These are phyloP conservation scores for Sylvicola cinctus DNA, from an alignment of 2,888 invertebrate species.

Conservation along the genomic window DNA sequence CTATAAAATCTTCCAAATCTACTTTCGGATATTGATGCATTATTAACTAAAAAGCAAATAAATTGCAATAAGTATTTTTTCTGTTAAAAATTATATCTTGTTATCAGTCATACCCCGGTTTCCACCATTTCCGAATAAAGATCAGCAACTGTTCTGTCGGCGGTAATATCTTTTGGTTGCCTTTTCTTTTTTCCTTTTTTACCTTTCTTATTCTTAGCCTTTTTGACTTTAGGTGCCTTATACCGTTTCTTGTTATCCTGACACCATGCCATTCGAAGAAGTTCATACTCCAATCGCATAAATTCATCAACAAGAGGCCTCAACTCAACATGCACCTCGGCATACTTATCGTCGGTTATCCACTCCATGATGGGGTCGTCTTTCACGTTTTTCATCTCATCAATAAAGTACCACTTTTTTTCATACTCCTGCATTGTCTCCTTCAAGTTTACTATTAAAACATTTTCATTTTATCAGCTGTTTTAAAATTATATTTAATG, in stretches of 20 bases:
- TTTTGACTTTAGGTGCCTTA: conserved; percentile 12
- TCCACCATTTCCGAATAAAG: conserved; percentile 40
- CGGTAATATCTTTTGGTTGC: conserved; percentile 31
- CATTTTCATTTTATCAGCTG: no score
- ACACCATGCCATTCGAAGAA: conserved; percentile 24
- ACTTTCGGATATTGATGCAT: conserved; percentile 24
- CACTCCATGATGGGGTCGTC: conserved; percentile 18
- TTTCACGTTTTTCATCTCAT: conserved; percentile 19
- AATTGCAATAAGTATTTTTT: not conserved
- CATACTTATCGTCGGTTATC: conserved; percentile 26
- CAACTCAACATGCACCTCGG: conserved; percentile 31
- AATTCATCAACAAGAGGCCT: conserved; percentile 29
- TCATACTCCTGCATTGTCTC: conserved; percentile 14
- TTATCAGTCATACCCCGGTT: conserved; percentile 32
- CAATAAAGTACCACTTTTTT: conserved; percentile 18
- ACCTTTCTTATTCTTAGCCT: conserved; percentile 10
- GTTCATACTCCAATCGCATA: conserved; percentile 23
- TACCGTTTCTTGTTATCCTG: conserved; percentile 16
- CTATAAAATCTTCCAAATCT: conserved; percentile 36
- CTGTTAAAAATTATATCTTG: no score
- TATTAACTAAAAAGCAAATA: not conserved
- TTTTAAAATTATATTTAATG: conserved; percentile 6
- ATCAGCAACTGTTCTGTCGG: conserved; percentile 36
- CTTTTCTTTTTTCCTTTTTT: conserved; percentile 24
- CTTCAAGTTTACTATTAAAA: conserved; percentile 10